Base-by-base conservation (phyloP, 2,797 vertebrate species). In the Tragopan temminckii region DNA sequence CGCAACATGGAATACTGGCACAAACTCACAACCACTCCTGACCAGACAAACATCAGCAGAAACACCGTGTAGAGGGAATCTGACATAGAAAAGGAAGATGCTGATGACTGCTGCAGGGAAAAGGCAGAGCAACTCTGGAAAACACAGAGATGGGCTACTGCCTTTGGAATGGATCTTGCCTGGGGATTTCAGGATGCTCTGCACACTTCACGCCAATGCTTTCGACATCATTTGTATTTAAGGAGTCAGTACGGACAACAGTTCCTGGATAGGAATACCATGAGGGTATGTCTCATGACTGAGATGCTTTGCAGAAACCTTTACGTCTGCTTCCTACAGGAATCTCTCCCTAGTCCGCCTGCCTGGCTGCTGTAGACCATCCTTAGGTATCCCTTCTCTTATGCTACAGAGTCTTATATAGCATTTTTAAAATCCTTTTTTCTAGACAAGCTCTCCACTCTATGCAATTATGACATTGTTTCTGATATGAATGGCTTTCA, bases 91-190 rank as follows among this genome's bases (percentile, higher is more conserved):
- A 75, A 71, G 58, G 50, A 80, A 83, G 50, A 27, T 7, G 14
- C 3, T 74, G 48, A 64, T 45, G 29, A 42, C 5, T 0, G 3
- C 16, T 13, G 68, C 2, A 4, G 31, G 58, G 62, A 83, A 77
- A 78, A 80, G 5, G n/a, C 3, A 5, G n/a, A 18, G 18, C 35
- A 72, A 31, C 57, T 52, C 40, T 74, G 77, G 75, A 69, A 72
- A 70, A 43, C 15, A 23, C 0, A 1, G 62, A 3, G 31, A 20
- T 50, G 3, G 31, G 18, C 18, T 46, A 42, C 2, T 0, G 1
- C 29, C 48, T 50, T 82, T 64, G 67, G 64, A 82, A 45, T 29
- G 23, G 61, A 25, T 15, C 61, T 64, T 43, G 48, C 38, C 58
- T 0, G 1, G 45, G 0, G 1, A 23, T 45, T 78, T 38, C 40